Conservation (phyloP, 2,113 vertebrate species). For the Nettapus auritus region DNA sequence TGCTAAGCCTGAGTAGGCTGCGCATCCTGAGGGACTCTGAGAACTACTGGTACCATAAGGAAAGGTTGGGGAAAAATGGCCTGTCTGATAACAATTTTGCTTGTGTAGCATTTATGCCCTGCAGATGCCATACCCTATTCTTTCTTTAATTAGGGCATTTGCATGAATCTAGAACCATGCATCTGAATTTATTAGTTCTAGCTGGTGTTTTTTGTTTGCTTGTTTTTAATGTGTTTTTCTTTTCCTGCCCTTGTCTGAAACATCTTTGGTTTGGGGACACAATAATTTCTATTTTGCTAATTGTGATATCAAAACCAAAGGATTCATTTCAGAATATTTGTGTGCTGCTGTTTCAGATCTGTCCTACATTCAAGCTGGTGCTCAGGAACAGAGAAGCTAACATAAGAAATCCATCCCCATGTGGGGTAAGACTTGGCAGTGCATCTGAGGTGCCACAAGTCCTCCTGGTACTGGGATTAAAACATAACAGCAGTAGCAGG, state of each 20-base stretch:
- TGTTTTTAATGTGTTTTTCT: background rate
- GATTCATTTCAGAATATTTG: background rate
- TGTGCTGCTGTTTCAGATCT: background rate
- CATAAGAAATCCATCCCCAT: background rate
- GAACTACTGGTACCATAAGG: accelerated
- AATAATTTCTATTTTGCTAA: background rate
- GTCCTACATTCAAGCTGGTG: background rate
- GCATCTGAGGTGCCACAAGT: background rate
- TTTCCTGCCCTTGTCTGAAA: background rate
- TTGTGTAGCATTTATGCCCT: background rate
- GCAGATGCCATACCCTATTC: background rate
- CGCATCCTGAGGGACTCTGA: accelerated
- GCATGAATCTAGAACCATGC: background rate
- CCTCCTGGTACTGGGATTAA: background rate
- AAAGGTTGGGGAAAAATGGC: background rate
- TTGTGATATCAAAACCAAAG: background rate
- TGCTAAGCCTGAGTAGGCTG: background rate
- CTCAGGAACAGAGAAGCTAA: background rate
- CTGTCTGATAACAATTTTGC: background rate
- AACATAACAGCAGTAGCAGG: background rate
- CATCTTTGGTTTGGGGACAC: background rate
- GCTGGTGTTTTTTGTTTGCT: too few relatives aligned
- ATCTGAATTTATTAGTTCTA: background rate
- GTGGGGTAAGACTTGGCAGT: accelerated
- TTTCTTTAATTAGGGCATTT: constrained; percentile 19